phyloP scores from a whole-genome alignment of 2,797 vertebrate species.

The Delichon dasypus region DNA sequence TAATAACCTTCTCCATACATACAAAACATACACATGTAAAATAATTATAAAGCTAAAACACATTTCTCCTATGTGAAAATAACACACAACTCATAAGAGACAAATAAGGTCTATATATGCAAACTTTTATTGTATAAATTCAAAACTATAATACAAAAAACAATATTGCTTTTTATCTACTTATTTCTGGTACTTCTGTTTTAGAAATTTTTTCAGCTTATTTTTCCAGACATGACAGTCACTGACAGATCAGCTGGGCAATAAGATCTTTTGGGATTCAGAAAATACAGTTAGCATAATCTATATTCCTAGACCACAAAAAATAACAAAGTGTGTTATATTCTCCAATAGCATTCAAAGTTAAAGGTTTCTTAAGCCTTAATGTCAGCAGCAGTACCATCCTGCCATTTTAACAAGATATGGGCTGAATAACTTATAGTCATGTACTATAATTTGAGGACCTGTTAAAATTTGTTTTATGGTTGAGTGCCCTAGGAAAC shows the following conservation, averaged over 20 bases:
- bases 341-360: neutral
- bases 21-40: neutral
- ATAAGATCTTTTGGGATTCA: neutral
- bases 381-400: neutral
- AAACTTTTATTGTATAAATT: neutral
- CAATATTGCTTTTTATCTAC: neutral
- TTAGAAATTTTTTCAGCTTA: neutral
- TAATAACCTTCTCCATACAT: neutral
- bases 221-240: neutral
- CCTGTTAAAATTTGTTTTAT: neutral
- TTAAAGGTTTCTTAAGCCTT: neutral
- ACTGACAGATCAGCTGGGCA: neutral
- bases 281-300: neutral
- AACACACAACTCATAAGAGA: fast-evolving
- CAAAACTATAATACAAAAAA: neutral
- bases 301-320: neutral
- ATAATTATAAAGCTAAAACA: neutral
- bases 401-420: neutral
- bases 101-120: neutral
- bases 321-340: neutral
- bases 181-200: neutral
- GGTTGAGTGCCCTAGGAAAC: neutral
- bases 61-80: neutral
- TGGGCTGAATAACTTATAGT: neutral
- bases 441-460: neutral